Evolutionary conservation across 2,797 vertebrate genomes (phyloP).

Genomic region (Pseudomugil tenellus): DNA sequence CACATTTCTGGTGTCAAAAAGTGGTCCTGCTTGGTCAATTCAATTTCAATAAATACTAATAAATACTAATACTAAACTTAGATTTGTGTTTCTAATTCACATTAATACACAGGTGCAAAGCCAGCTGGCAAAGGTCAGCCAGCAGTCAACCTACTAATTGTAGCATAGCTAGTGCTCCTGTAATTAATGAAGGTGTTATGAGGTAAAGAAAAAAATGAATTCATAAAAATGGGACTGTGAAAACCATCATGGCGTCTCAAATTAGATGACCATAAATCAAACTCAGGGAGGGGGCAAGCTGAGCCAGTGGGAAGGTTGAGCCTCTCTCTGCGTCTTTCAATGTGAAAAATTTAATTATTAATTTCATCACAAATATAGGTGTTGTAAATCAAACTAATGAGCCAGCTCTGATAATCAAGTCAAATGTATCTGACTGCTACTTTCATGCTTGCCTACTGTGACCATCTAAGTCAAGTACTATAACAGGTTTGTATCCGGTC

Average conservation of each 20-base stretch:
- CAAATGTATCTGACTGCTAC: constrained; percentile 36
- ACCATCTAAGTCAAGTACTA: constrained; percentile 38
- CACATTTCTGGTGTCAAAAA: too few relatives aligned
- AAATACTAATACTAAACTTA: background rate
- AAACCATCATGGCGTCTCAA: constrained; percentile 59
- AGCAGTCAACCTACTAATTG: constrained; percentile 7
- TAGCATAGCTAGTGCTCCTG: constrained; percentile 13
- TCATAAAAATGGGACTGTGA: background rate
- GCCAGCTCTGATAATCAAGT: constrained; percentile 54
- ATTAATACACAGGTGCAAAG: background rate
- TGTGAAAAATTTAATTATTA: constrained; percentile 62
- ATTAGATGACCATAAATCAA: constrained; percentile 74
- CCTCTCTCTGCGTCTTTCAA: constrained; percentile 52
- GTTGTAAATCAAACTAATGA: constrained; percentile 72
- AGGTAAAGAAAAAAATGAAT: background rate
- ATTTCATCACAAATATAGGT: constrained; percentile 63
- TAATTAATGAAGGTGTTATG: constrained; percentile 43
- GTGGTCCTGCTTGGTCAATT: too few relatives aligned
- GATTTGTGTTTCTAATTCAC: background rate
- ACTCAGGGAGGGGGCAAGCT: constrained; percentile 34
- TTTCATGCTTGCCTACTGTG: constrained; percentile 37
- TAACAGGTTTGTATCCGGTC: constrained; percentile 43
- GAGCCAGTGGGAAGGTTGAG: constrained; percentile 73
- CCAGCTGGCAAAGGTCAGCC: constrained; percentile 19
- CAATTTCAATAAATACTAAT: too few relatives aligned